Percentiles rank a stretch among this genome's conserved stretches.
Conservation (phyloP, 2,113 vertebrate genomes). For the Taurulus bubalis region DNA sequence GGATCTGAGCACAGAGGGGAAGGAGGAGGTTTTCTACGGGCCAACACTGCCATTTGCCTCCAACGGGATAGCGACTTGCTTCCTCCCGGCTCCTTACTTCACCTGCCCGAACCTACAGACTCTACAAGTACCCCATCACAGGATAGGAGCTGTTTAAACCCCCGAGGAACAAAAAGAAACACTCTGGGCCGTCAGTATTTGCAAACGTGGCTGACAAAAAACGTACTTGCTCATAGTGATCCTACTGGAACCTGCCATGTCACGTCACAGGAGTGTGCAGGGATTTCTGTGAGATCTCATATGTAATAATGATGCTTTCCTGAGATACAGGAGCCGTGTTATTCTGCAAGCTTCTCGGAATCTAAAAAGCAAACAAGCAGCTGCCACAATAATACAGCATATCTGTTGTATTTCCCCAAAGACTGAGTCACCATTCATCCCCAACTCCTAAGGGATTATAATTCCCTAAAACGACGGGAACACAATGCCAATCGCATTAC, state of each 20-base stretch:
- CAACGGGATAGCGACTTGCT: conserved; percentile 94
- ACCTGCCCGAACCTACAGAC: conserved; percentile 95
- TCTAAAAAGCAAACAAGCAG: conserved; percentile 34
- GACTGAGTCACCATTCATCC: conserved; percentile 8
- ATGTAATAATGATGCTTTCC: conserved; percentile 39
- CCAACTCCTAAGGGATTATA: conserved; percentile 15
- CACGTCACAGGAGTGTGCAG: not conserved
- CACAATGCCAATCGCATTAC: conserved; percentile 27
- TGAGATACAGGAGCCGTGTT: conserved; percentile 43
- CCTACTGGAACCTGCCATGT: conserved; percentile 10
- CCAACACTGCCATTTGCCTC: conserved; percentile 96
- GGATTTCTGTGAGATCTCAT: conserved; percentile 42
- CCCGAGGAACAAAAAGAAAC: conserved; percentile 9
- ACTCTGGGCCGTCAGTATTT: conserved; percentile 23
- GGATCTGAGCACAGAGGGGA: conserved; percentile 93
- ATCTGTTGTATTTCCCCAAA: conserved; percentile 54
- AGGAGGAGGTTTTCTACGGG: conserved; percentile 98
- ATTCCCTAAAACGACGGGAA: conserved; percentile 9
- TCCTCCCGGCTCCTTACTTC: conserved; percentile 94
- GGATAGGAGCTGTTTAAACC: conserved; percentile 85
- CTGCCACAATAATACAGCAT: conserved; percentile 18
- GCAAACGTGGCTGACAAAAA: conserved; percentile 15
- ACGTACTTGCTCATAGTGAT: conserved; percentile 15
- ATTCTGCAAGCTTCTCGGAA: conserved; percentile 37
- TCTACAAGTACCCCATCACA: conserved; percentile 95